Evolutionary conservation across 2,888 invertebrate genomes (phyloP), one percentile per base, ranked within the genome.

Genomic region (Synergus umbraculus): DNA sequence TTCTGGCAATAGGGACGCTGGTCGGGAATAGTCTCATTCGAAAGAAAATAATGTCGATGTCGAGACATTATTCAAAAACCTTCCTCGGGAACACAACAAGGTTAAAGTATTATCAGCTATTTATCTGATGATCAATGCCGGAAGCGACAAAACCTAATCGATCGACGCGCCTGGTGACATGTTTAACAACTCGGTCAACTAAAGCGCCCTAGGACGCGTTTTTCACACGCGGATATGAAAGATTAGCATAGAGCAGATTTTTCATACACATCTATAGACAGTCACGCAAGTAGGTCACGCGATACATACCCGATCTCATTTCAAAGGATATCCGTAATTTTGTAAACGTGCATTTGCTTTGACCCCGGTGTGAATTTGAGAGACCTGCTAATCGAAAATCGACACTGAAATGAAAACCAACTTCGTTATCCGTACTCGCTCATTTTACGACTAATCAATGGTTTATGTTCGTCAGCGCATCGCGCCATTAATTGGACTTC

Each of bases 1-100:
- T 88, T 87, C 83, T 85, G 85, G 81, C 85, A 85, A 88, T 88
- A 89, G 87, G 85, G 86, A 86, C 76, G 85, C 84, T 81, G 81
- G 37, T 37, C 37, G 37, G 37, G 84, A 87, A 87, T 85, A 86
- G 83, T 85, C 85, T 84, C 84, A 81, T 86, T 88, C 83, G 79
- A 85, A 86, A 87, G 2, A 29, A 63, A 10, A 63, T 29, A 5
- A 58, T 8, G 9, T 18, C 18, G 58, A 58, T 58, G 18, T 37
- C 5, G 4, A 58, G 18, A 58, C 18, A 18, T 58, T 18, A 18
- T 1, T 18, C 3, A 58, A 18, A 37, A 37, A 37, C 37, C 37
- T 37, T 37, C 37, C 37, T 37, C 37, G 37, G 37, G 37, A 37
- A 58, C 9, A 18, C 9, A 18, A 18, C n/a, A 58, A 54, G 29